Evolutionary conservation across 2,113 vertebrate genomes (phyloP).

Genomic region (human (Homo sapiens)): GRCh38 chr3:173857501-173858000

Average conservation of each 20-base stretch:
- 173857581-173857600: not conserved
- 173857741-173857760: not conserved
- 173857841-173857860: not conserved
- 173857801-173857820: not conserved
- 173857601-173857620: not conserved
- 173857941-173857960: not conserved
- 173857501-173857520: not conserved
- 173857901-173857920: not conserved
- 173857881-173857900: not conserved
- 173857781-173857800: not conserved
- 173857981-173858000: not conserved
- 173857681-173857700: not conserved
- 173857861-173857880: not conserved
- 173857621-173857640: not conserved
- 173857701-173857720: conserved; percentile 1
- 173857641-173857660: not conserved
- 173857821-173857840: not conserved
- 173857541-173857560: not conserved
- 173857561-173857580: not conserved
- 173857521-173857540: not conserved
- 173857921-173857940: conserved; percentile 4
- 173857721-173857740: not conserved
- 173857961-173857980: not conserved
- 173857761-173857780: not conserved
- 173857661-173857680: not conserved